These are phyloP conservation scores for Nephrotoma flavescens DNA, from an alignment of 2,888 invertebrate genomes.

Conservation along the genomic window DNA sequence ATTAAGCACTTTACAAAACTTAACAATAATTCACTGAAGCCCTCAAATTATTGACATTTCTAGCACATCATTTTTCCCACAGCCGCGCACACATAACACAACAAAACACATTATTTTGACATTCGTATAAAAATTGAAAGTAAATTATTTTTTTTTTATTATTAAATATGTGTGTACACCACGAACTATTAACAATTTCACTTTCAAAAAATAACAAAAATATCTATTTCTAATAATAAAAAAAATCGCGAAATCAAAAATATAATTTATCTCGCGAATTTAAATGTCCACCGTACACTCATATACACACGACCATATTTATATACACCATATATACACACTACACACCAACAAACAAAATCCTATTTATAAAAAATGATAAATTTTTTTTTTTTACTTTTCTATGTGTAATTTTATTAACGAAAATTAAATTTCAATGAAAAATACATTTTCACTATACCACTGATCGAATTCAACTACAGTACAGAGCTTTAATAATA, in stretches of 20 bases:
- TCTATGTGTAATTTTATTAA: neutral
- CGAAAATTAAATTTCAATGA: neutral
- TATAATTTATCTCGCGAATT: neutral
- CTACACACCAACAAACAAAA: neutral
- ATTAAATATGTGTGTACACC: neutral
- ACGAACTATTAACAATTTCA: neutral
- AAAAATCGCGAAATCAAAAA: neutral
- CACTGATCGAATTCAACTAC: neutral
- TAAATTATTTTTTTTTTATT: neutral
- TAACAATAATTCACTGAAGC: neutral
- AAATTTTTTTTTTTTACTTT: neutral
- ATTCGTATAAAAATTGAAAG: neutral
- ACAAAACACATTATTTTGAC: neutral
- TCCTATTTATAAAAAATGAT: neutral
- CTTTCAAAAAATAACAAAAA: neutral
- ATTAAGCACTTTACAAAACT: neutral
- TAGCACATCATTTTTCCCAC: neutral
- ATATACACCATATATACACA: neutral
- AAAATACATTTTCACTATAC: neutral
- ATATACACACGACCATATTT: neutral
- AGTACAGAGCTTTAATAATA: neutral
- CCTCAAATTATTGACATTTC: neutral
- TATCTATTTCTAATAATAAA: neutral
- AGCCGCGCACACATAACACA: neutral
- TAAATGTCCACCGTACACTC: neutral